Base-by-base conservation (phyloP, 2,888 invertebrate species). In the Dendrolimus houi region DNA sequence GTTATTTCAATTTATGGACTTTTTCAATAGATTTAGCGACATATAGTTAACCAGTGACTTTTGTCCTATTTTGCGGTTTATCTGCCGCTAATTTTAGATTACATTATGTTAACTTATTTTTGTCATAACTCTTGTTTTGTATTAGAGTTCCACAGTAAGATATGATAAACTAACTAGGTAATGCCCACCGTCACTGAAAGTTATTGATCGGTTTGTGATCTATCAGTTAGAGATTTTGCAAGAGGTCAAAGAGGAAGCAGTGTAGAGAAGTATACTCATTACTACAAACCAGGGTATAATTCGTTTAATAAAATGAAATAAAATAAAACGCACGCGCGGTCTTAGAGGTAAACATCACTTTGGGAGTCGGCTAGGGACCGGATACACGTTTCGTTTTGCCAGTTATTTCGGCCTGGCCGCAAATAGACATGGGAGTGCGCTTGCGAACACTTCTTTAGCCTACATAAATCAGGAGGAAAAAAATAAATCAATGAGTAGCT, bases 231-330 rank as follows among this genome's bases (percentile, higher is more conserved):
- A 78, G 76, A 79, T 83, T 80, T 79, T 79, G 73, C 74, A 75
- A 79, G 68, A 77, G 78, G 79, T 72, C 74, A 74, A 69, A 75
- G 68, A 71, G 72, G 64, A 77, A 76, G 79, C 73, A 76, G 71
- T 70, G 63, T 70, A 71, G 70, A 74, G 70, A 77, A 73, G 62
- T 64, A 67, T 74, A 79, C 79, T 74, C 77, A 78, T 81, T 79
- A 83, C 80, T 78, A 71, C 82, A 79, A 82, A 81, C 80, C 75
- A 77, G 71, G 70, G 74, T 69, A 75, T 84, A 81, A 85, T 85
- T 82, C 71, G 29, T 29, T 29, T 29, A 29, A 29, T 29, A 29
- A 29, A 29, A 29, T 29, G 6, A 29, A 29, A 29, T 29, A 29
- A 17, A 29, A 29, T 29, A 29, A 29, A 29, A 29, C 3, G 29